phyloP scores from a whole-genome alignment of 2,113 vertebrate genomes.

The Morone saxatilis region DNA sequence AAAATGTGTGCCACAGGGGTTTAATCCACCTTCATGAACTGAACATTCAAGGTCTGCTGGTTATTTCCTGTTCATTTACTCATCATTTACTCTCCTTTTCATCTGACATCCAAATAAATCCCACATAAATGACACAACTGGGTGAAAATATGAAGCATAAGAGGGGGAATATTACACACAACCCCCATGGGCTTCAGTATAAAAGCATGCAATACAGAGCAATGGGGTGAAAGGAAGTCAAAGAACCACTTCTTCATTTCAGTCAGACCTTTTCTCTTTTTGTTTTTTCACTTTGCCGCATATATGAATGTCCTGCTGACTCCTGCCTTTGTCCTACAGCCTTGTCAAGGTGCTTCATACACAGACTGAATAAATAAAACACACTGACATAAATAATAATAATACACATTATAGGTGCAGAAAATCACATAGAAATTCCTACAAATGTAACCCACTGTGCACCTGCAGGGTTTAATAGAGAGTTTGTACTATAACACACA shows the following conservation, averaged over 20 bases:
- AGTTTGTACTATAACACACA: neutral
- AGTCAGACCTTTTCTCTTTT: neutral
- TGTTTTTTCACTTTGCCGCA: conserved; percentile 55
- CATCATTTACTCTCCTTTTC: neutral
- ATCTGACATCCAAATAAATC: neutral
- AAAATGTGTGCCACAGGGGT: neutral
- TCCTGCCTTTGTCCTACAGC: neutral
- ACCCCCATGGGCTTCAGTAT: neutral
- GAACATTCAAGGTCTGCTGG: neutral
- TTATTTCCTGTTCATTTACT: neutral
- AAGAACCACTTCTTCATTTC: conserved; percentile 3
- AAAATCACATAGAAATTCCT: neutral
- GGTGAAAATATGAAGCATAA: neutral
- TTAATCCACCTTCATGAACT: neutral
- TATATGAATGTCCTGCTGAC: conserved; percentile 50
- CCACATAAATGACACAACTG: neutral
- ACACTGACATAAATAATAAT: neutral
- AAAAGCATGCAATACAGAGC: neutral
- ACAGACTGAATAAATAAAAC: neutral
- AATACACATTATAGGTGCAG: neutral
- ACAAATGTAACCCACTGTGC: neutral
- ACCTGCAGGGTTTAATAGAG: neutral
- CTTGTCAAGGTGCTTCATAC: neutral
- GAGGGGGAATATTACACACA: neutral
- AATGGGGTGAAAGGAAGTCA: neutral